Conservation (phyloP, 2,113 vertebrate genomes). For the Scortum barcoo region DNA sequence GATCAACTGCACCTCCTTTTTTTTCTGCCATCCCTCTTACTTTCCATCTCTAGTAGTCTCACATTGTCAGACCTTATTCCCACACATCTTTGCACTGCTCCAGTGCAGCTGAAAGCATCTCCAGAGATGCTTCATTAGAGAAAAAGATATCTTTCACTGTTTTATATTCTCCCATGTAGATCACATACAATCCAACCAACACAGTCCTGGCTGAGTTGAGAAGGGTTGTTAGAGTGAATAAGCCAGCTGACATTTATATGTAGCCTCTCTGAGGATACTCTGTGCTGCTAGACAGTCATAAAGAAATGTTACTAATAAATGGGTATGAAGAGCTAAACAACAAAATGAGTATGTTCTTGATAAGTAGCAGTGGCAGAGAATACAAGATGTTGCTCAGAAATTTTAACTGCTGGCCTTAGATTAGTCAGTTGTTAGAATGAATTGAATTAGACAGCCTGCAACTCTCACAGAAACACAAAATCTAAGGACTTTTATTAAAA, state of each 20-base stretch:
- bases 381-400: neutral
- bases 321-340: neutral
- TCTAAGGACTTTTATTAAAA: neutral
- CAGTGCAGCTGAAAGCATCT: slow-evolving; percentile 24
- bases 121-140: slow-evolving; percentile 50
- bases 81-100: slow-evolving; percentile 42
- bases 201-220: neutral
- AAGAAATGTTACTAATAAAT: neutral
- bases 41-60: slow-evolving; percentile 43
- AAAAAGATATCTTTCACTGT: slow-evolving; percentile 44
- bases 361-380: neutral
- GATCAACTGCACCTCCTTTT: slow-evolving; percentile 43
- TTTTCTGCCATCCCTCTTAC: slow-evolving; percentile 23
- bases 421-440: neutral
- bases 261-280: neutral
- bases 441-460: neutral
- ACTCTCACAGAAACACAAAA: neutral
- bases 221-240: slow-evolving; percentile 7
- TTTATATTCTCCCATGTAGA: slow-evolving; percentile 35
- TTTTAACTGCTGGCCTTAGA: neutral
- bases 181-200: slow-evolving; percentile 23
- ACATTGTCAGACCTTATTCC: slow-evolving; percentile 62
- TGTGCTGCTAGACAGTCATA: neutral
- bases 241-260: slow-evolving; percentile 15
- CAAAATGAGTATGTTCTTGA: neutral